Base-by-base conservation (phyloP, 2,888 invertebrate genomes). In the Odontocerum albicorne region DNA sequence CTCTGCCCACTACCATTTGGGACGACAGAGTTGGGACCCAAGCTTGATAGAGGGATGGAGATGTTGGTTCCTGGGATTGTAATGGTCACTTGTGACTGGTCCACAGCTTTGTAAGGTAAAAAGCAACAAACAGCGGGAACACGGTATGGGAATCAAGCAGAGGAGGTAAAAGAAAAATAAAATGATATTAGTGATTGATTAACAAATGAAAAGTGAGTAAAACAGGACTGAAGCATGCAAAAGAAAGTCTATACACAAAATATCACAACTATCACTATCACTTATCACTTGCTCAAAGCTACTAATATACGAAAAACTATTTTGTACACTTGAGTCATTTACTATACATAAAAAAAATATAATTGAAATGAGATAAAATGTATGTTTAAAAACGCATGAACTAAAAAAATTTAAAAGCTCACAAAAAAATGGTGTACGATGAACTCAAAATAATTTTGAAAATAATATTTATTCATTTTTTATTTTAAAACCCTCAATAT, bases 41-140 rank as follows among this genome's bases (percentile, higher is more conserved):
- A 66, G 62, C 76, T 75, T 67, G 72, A 73, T 66, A 78, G 64
- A 49, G 84, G 84, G 64, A 84, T 80, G 66, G 79, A 74, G 64
- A 84, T 74, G 71, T 84, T 84, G 65, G 83, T 83, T 67, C 83
- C 84, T 53, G 83, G 83, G 64, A 84, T 82, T 47, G 79, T 79
- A 64, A 84, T 71, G 59, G 81, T 74, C 62, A 83, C 75, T 54
- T 72, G 72, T 38, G 47, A 27, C 7, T 38, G 49, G 19, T 50
- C 42, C 27, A 44, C 60, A 31, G 49, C n/a, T n/a, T 12, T 7
- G 19, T 6, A 10, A 10, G 17, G 17, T 6, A 8, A 4, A 16
- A 6, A 39, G 4, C 39, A 19, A 31, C 16, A 54, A 54, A 35
- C 35, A 62, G 52, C 50, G 59, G 56, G 51, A 57, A 39, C 59